Conservation (phyloP, 37 sponge, comb jelly and placozoan genomes). For the Cladorhizidae sp. region DNA sequence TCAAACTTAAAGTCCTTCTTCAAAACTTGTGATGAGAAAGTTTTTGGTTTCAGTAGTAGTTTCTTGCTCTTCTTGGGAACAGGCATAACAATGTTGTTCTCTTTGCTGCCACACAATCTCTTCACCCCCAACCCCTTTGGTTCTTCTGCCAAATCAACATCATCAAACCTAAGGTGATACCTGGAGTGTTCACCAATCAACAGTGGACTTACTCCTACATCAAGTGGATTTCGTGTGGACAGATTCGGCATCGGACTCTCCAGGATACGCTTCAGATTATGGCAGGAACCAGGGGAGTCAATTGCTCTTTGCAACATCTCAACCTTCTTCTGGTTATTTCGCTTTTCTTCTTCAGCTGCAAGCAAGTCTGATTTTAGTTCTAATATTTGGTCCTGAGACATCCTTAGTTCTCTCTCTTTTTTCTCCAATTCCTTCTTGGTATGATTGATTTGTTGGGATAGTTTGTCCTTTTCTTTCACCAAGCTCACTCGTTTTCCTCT, state of each 20-base stretch:
- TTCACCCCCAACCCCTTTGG: background rate
- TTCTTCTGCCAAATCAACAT: background rate
- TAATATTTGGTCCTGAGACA: background rate
- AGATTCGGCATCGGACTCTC: slow-evolving; percentile 35
- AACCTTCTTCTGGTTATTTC: slow-evolving; percentile 27
- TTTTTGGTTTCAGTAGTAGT: background rate
- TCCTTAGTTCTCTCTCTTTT: background rate
- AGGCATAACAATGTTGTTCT: slow-evolving; percentile 12
- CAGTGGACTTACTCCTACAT: slow-evolving; percentile 20
- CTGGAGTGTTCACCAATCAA: background rate
- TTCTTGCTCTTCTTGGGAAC: background rate
- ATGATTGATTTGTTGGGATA: background rate
- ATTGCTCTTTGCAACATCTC: slow-evolving; percentile 44
- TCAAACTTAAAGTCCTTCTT: slow-evolving; percentile 1
- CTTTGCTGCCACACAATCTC: background rate
- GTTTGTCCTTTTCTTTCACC: background rate
- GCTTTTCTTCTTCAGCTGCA: slow-evolving; percentile 36
- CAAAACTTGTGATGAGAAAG: background rate
- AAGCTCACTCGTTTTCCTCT: background rate
- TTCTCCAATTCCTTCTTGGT: background rate
- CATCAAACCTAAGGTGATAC: too few species aligned
- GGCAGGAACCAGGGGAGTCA: slow-evolving; percentile 45
- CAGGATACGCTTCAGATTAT: slow-evolving; percentile 35
- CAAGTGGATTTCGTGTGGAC: background rate
- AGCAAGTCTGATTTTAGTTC: slow-evolving; percentile 27